Evolutionary conservation across 1,140 invertebrate species (phyloP), one percentile per base, ranked within the genome.

Genomic region (Euglossa dilemma): DNA sequence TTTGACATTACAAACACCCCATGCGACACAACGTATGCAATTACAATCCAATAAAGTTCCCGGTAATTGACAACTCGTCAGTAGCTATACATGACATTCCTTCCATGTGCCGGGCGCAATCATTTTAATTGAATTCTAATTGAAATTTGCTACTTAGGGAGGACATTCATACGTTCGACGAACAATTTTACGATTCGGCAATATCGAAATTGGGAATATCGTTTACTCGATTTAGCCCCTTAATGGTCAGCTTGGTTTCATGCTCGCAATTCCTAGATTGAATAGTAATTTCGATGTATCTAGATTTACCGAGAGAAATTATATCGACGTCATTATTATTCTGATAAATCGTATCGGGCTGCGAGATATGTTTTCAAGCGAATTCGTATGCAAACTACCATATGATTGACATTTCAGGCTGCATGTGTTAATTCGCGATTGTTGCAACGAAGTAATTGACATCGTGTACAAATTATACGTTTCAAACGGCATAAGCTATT

Each of bases 241-340:
- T 72, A 59, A 59, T 54, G 59, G 50, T 36, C 45, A 54, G 54
- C 57, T 72, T 57, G 70, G 54, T 72, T 59, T 57, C 70, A 57
- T 59, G 54, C 45, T 72, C 36, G 70, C 59, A 45, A 72, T 72
- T 57, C 54, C 52, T 72, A 43, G 8, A 72, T 57, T n/a, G 52
- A 72, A 72, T n/a, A 57, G 70, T 59, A 72, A 72, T 72, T 72
- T 36, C 52, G 54, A 28, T 25, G 20, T 28, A 14, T 36, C 70
- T 56, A 43, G 8, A 54, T 72, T 72, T 57, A 50, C 8, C 52
- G 72, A 25, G 16, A 23, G 59, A 64, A 45, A 76, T 36, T 76
- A 16, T 43, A 52, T 64, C 23, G 47, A 25, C 47, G 7, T 47
- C 54, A 71, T 50, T 71, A 54, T 57, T 56, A 72, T 59, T 57